phyloP scores from a whole-genome alignment of 2,888 invertebrate species.

The Adineta ricciae region DNA sequence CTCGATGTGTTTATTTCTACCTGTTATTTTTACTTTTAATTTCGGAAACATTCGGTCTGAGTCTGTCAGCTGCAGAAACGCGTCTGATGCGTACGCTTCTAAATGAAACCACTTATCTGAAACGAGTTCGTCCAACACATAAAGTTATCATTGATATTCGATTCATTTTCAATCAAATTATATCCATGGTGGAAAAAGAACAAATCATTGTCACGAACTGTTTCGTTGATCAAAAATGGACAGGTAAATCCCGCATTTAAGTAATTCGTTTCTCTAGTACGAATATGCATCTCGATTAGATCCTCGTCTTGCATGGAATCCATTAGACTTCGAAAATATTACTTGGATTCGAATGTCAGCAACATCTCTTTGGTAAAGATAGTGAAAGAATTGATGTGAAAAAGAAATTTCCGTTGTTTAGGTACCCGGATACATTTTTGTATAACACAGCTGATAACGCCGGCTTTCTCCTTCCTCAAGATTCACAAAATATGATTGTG shows the following conservation, averaged over 20 bases:
- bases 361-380: background rate
- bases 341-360: slow-evolving; percentile 20
- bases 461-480: slow-evolving; percentile 31
- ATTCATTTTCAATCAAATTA: slow-evolving; percentile 31
- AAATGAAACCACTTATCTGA: background rate
- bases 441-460: slow-evolving; percentile 34
- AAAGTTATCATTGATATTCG: background rate
- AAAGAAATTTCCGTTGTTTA: too few species aligned
- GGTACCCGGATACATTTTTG: slow-evolving; percentile 32
- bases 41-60: background rate
- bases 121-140: background rate
- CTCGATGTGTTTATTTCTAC: background rate
- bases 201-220: slow-evolving; percentile 33
- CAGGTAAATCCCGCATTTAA: background rate
- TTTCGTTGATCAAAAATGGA: slow-evolving; percentile 34
- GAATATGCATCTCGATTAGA: background rate
- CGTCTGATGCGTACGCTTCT: background rate
- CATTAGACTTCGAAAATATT: slow-evolving; percentile 24
- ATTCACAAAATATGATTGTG: slow-evolving; percentile 9
- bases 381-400: background rate
- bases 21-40: background rate
- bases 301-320: slow-evolving; percentile 22
- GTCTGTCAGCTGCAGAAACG: background rate
- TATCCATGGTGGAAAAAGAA: slow-evolving; percentile 33
- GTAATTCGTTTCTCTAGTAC: background rate